phyloP scores from a whole-genome alignment of 2,113 vertebrate genomes.

The Cathartes aura region DNA sequence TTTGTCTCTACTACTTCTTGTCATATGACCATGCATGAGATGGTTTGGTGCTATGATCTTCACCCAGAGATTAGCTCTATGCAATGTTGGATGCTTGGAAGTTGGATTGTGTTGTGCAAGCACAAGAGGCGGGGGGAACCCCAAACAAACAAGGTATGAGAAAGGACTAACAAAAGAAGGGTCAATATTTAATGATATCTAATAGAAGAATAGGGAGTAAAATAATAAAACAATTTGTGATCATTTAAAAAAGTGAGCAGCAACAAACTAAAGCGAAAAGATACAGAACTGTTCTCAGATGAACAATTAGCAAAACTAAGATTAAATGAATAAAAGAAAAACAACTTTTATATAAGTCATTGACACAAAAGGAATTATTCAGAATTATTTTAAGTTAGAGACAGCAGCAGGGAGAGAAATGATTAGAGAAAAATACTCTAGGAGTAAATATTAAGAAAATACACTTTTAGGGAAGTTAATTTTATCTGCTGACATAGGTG shows the following conservation, averaged over 20 bases:
- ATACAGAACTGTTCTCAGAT: not conserved
- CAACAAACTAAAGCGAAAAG: not conserved
- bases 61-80: not conserved
- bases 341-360: not conserved
- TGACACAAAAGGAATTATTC: not conserved
- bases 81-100: fast-evolving
- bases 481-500: not conserved
- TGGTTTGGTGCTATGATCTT: not conserved
- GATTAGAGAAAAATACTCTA: not conserved
- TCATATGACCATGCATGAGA: not conserved
- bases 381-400: not conserved
- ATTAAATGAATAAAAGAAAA: not conserved
- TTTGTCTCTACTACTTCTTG: not conserved
- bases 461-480: not conserved
- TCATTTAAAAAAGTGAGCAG: not conserved
- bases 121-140: no score
- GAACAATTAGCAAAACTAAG: not conserved
- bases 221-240: not conserved
- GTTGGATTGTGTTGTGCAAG: not conserved
- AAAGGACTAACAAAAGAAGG: not conserved
- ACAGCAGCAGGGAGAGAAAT: not conserved
- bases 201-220: not conserved
- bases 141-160: not conserved
- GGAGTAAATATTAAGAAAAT: not conserved
- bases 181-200: not conserved